Base-by-base conservation (phyloP, 2,888 invertebrate genomes). In the Lathronympha strigana region DNA sequence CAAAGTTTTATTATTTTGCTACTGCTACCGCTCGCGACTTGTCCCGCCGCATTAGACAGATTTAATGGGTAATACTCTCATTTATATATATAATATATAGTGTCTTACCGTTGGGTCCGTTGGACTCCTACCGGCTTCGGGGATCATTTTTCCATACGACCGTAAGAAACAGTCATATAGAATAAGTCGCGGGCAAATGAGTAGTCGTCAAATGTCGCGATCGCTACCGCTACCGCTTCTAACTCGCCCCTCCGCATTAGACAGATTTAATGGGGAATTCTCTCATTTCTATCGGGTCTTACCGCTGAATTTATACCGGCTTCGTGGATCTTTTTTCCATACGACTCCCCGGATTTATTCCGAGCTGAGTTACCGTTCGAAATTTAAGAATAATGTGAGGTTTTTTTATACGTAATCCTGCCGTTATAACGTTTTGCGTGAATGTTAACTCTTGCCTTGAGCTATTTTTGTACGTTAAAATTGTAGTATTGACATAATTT, bases 281-380 rank as follows among this genome's bases (percentile, higher is more conserved):
- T 86, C 84, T 88, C 85, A 88, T 88, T 89, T 90, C 88, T 87
- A 88, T 89, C 87, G 86, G 80, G 86, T 84, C 81, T 89, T 88
- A 88, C 84, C 77, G 76, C 73, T 70, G 71, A 85, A 90, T 89
- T 88, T 90, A 88, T 89, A 80, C 80, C 73, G 72, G 74, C 76
- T 79, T 74, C 78, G 76, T 76, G 80, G 77, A 87, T 87, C 83
- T 86, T 87, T 88, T 88, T 88, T 87, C 86, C 87, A 84, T 86
- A 83, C 83, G 79, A 87, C 82, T 83, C 68, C 68, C 71, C 71
- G 73, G 76, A 83, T 83, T 84, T 83, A 83, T 83, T 72, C 73
- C 73, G 71, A 70, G 76, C 72, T 64, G 73, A 64, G 64, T 64
- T 66, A 66, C 66, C 75, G 77, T 74, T 76, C 71, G 57, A 67